phyloP scores from a whole-genome alignment of 2,888 invertebrate genomes.

The Drosophila falleni region DNA sequence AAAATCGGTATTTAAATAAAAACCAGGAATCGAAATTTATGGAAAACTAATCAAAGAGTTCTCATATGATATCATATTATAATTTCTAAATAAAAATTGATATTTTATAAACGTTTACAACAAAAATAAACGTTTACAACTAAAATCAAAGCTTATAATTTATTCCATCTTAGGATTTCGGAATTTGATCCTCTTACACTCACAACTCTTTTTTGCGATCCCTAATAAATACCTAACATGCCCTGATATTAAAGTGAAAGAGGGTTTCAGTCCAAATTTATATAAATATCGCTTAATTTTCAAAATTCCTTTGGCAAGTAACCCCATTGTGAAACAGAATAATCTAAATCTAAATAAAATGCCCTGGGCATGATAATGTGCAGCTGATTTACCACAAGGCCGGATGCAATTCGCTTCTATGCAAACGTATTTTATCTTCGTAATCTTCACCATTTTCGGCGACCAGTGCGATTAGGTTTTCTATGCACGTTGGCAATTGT shows the following conservation, averaged over 20 bases:
- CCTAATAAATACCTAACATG: background rate
- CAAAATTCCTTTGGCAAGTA: background rate
- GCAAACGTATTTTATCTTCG: constrained; percentile 88
- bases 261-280: background rate
- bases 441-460: constrained; percentile 89
- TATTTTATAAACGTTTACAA: too few species aligned
- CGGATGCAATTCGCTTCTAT: constrained; percentile 85
- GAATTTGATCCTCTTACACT: too few species aligned
- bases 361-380: constrained; percentile 55
- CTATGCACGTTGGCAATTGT: constrained; percentile 86
- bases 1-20: too few species aligned
- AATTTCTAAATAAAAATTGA: background rate
- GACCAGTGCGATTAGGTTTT: constrained; percentile 87
- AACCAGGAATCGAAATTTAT: background rate
- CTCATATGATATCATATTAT: too few species aligned
- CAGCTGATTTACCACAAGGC: constrained; percentile 85
- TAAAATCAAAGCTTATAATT: too few species aligned
- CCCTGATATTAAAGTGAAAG: background rate
- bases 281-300: background rate
- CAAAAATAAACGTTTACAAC: too few species aligned
- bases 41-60: background rate
- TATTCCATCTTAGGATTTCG: too few species aligned
- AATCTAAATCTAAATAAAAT: constrained; percentile 14
- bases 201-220: background rate
- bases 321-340: background rate